Evolutionary conservation across 1,140 invertebrate species (phyloP).

Genomic region (Monochamus saltuarius): DNA sequence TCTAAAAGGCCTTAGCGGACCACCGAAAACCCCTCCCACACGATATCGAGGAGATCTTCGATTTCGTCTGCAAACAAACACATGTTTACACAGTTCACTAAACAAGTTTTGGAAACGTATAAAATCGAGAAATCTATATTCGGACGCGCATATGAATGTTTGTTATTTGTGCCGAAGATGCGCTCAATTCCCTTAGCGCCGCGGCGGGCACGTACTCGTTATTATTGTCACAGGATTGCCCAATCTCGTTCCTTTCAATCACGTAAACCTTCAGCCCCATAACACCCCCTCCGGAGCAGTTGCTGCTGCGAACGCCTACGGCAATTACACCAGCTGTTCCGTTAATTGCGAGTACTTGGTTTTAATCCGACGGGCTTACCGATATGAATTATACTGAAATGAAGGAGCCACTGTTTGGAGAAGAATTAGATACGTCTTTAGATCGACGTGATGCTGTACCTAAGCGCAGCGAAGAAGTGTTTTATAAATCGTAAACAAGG

Average conservation of each 20-base stretch:
- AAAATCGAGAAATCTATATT: constrained; percentile 10
- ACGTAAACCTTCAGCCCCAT: not conserved
- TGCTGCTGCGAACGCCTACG: no score
- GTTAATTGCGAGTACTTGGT: no score
- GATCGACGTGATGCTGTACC: no score
- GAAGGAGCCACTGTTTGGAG: no score
- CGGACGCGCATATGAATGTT: constrained; percentile 28
- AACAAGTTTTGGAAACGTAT: constrained; percentile 14
- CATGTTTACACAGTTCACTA: constrained; percentile 11
- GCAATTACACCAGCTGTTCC: no score
- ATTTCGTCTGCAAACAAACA: constrained; percentile 14
- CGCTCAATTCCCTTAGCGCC: constrained; percentile 38
- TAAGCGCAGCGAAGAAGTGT: no score
- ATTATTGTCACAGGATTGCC: constrained; percentile 33
- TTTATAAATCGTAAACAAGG: no score
- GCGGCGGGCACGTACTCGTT: constrained; percentile 36
- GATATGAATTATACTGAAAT: no score
- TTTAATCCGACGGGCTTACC: no score
- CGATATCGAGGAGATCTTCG: constrained; percentile 6
- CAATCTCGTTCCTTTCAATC: constrained; percentile 22
- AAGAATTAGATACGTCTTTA: no score
- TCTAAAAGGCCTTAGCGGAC: no score
- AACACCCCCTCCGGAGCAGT: constrained; percentile 1
- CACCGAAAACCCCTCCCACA: not conserved
- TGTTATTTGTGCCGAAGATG: constrained; percentile 42